Conservation (phyloP, 37 sponge, comb jelly and placozoan genomes). For the Cliona cf. orientalis region DNA sequence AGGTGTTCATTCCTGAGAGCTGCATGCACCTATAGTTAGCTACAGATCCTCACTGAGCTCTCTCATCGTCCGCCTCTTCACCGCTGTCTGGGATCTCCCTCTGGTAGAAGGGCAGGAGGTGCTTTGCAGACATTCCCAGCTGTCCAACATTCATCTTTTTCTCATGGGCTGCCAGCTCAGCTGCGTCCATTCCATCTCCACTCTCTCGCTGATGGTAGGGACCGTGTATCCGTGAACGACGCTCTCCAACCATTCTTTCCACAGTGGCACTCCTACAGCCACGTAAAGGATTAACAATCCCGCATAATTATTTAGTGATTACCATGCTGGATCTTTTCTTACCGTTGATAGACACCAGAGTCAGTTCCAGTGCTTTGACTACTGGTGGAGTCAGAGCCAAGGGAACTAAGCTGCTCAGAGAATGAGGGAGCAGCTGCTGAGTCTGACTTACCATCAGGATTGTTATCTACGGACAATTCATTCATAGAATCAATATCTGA, state of each 20-base stretch:
- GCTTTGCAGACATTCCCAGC: slow-evolving; percentile 51
- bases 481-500: not conserved
- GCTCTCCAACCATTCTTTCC: slow-evolving; percentile 12
- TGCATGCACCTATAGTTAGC: not conserved
- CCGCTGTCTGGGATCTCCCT: not conserved
- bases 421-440: slow-evolving; percentile 4
- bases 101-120: too few species aligned
- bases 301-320: not conserved
- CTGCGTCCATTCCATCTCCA: slow-evolving; percentile 44
- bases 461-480: not conserved
- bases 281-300: not conserved
- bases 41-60: not conserved
- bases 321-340: not conserved
- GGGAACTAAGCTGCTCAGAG: slow-evolving; percentile 48
- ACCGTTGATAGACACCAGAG: slow-evolving; percentile 15
- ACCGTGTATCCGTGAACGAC: slow-evolving; percentile 30
- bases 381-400: slow-evolving; percentile 55
- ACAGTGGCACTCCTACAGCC: not conserved
- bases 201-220: slow-evolving; percentile 17
- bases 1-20: too few species aligned
- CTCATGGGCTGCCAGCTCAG: slow-evolving; percentile 11
- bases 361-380: slow-evolving; percentile 36
- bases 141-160: slow-evolving; percentile 34
- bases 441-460: slow-evolving; percentile 28
- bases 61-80: slow-evolving; percentile 36